Conservation (phyloP, 2,797 vertebrate species). For the Eulemur rubriventer region DNA sequence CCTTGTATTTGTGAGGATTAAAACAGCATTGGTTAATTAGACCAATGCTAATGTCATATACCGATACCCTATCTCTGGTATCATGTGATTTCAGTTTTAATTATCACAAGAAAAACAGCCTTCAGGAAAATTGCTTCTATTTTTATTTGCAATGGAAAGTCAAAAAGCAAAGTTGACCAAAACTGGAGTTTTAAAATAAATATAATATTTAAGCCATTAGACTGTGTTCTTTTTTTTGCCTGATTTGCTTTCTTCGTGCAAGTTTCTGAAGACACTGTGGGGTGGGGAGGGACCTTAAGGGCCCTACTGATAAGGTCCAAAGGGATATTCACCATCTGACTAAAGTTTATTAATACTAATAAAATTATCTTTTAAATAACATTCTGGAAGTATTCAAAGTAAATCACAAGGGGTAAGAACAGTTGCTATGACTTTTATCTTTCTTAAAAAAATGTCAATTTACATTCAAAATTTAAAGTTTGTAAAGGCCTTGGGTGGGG, state of each 20-base stretch:
- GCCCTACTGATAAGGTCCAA: neutral
- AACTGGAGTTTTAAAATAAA: neutral
- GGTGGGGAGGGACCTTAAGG: neutral
- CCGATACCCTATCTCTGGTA: neutral
- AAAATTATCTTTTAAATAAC: conserved; percentile 28
- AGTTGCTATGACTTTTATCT: neutral
- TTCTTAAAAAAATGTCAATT: neutral
- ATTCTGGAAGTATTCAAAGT: neutral
- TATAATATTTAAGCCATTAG: neutral
- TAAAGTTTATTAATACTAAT: conserved; percentile 7
- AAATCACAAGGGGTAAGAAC: neutral
- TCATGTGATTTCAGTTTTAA: neutral
- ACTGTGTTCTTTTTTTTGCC: neutral
- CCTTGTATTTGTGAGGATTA: neutral
- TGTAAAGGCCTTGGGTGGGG: neutral
- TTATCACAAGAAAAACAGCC: neutral
- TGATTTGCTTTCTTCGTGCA: neutral
- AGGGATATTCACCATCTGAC: neutral
- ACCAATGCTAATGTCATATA: neutral
- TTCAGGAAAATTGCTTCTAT: neutral
- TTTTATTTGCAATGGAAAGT: neutral
- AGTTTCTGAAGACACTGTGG: neutral
- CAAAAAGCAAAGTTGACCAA: neutral
- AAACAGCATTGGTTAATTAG: neutral
- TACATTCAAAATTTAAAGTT: neutral